Base-by-base conservation (phyloP, 2,113 vertebrate species). In the Chunga burmeisteri region DNA sequence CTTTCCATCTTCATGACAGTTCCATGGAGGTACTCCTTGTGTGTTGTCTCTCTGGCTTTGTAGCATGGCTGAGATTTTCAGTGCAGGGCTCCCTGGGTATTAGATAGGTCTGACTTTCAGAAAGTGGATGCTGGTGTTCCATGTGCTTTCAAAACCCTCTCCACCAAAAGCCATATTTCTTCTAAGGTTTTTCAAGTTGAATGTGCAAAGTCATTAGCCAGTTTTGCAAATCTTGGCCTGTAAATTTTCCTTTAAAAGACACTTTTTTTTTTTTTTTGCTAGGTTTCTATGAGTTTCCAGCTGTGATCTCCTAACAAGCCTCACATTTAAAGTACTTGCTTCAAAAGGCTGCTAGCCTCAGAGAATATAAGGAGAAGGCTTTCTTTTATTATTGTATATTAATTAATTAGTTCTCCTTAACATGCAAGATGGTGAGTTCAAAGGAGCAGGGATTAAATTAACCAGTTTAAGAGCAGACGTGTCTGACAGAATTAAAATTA, bases 261-360 rank as follows among this genome's bases (percentile, higher is more conserved):
- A 15, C 21, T 21, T 38, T 1, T 6, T 13, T 49, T 29, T 34
- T 67, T 65, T 67, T 53, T 74, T 86, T 29, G 6, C 56, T 59
- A 68, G 49, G 21, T 52, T 93, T 91, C 90, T 79, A 0, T 89
- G 81, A 72, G 25, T 44, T 93, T 96, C 95, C 91, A 89, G 58
- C 86, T 87, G 91, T 94, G 73, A 49, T 94, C 22, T 23, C 32
- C 36, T 92, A 75, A 81, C 80, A 92, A 92, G 83, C 16, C 53
- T 85, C 56, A 75, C 81, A 95, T 95, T 87, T 94, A 66, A 94
- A 93, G 44, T 85, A 75, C 70, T 84, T 49, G 36, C 81, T 95
- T 96, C 91, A 96, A 89, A 93, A 94, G 77, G 36, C 70, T 89
- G 56, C 40, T 94, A 90, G 83, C 92, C 86, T 94, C 80, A 68